Conservation (phyloP, 2,888 invertebrate species). For the Trachelus stipa region DNA sequence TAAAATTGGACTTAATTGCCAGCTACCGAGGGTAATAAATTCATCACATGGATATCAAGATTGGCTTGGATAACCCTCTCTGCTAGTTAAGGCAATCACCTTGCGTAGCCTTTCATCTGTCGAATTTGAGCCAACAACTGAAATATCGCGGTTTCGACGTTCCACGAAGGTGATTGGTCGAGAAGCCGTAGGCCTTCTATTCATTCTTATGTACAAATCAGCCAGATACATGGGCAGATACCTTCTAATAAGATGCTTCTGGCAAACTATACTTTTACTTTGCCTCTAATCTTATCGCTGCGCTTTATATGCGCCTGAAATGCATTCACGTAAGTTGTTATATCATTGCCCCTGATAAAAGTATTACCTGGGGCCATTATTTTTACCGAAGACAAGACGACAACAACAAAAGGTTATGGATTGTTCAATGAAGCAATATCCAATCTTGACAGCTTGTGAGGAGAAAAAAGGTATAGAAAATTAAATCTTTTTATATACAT, state of each 20-base stretch:
- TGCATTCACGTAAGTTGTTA: background rate
- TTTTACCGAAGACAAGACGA: background rate
- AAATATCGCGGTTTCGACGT: background rate
- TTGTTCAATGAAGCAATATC: background rate
- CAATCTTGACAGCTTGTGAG: no score
- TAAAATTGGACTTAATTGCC: conserved; percentile 12
- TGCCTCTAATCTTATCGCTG: background rate
- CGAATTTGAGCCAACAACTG: conserved; percentile 7
- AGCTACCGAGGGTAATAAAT: conserved; percentile 4
- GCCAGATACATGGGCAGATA: background rate
- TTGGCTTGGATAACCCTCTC: background rate
- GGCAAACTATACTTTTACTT: background rate
- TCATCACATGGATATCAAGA: background rate
- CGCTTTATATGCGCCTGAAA: background rate
- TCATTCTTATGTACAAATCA: background rate
- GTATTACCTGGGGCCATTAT: background rate
- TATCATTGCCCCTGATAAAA: background rate
- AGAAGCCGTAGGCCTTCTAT: background rate
- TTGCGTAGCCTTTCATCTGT: conserved; percentile 9
- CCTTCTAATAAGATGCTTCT: background rate
- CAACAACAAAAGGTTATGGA: background rate
- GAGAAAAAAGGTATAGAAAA: background rate
- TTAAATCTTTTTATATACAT: background rate
- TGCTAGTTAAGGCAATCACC: conserved; percentile 1
- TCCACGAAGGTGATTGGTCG: background rate